These are phyloP conservation scores for Himalopsyche tibetana DNA, from an alignment of 2,888 invertebrate genomes.

Conservation along the genomic window DNA sequence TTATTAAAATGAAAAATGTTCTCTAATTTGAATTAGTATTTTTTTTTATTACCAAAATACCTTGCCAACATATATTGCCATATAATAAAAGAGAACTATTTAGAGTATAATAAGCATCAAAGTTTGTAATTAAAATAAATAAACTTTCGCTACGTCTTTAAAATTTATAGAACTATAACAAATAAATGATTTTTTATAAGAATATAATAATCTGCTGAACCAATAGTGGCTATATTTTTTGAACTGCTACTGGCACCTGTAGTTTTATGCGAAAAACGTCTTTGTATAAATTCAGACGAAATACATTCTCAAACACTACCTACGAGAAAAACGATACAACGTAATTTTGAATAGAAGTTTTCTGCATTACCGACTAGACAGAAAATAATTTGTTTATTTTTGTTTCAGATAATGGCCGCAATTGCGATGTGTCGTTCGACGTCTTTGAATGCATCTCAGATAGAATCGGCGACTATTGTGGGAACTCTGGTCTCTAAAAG, in stretches of 20 bases:
- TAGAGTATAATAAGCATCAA: too few relatives aligned
- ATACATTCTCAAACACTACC: neutral
- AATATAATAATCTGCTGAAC: too few relatives aligned
- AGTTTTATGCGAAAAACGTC: neutral
- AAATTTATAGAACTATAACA: too few relatives aligned
- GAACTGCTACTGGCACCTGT: neutral
- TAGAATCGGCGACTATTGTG: conserved; percentile 85
- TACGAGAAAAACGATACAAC: neutral
- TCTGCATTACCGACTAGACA: neutral
- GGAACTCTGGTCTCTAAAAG: conserved; percentile 73
- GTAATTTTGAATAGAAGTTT: neutral
- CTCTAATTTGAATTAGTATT: too few relatives aligned
- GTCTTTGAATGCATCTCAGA: conserved; percentile 88
- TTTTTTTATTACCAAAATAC: too few relatives aligned
- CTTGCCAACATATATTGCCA: too few relatives aligned
- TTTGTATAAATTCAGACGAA: neutral
- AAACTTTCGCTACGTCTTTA: too few relatives aligned
- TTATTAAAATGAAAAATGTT: too few relatives aligned
- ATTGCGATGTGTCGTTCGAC: conserved; percentile 86
- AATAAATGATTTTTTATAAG: too few relatives aligned
- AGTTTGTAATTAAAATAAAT: too few relatives aligned
- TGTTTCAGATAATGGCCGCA: conserved; percentile 81
- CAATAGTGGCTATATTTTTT: too few relatives aligned
- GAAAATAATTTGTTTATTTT: conserved; percentile 50
- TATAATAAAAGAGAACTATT: too few relatives aligned